Percentiles rank a stretch among this genome's conserved stretches.
These are phyloP conservation scores for Neopelma chrysocephalum DNA, from an alignment of 2,797 vertebrate genomes.

Conservation along the genomic window DNA sequence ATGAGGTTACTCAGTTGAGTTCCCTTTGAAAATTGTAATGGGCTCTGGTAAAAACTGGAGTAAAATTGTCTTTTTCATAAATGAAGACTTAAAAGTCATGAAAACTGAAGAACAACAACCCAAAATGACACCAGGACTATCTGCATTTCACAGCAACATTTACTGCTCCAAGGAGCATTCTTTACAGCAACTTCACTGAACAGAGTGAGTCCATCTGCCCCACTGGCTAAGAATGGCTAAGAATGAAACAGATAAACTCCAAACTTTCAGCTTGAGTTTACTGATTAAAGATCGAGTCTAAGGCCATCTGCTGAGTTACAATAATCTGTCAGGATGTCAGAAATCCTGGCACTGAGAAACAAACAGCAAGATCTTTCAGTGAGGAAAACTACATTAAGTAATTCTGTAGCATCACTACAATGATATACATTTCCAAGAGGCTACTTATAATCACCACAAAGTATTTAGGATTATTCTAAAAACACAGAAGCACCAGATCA, in stretches of 20 bases:
- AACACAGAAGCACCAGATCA: not conserved
- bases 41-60: not conserved
- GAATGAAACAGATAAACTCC: constrained; percentile 45
- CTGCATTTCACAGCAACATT: not conserved
- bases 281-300: constrained; percentile 58
- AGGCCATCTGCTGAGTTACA: constrained; percentile 79
- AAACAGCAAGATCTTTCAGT: not conserved
- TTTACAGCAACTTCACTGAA: not conserved
- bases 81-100: not conserved
- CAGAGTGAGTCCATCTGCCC: constrained; percentile 36
- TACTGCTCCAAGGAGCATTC: not conserved
- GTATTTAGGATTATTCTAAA: not conserved
- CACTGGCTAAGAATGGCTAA: not conserved
- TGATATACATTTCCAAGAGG: not conserved
- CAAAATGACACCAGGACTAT: not conserved
- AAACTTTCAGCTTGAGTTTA: constrained; percentile 37
- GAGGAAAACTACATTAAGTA: not conserved
- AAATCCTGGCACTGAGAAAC: constrained; percentile 39
- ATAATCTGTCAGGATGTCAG: constrained; percentile 77
- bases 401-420: not conserved
- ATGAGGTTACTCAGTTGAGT: not conserved
- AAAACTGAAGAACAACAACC: not conserved
- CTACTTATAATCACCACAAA: not conserved
- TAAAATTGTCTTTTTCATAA: not conserved
- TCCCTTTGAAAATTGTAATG: not conserved